Percentiles rank a stretch among this genome's conserved stretches.
Conservation (phyloP, 2,113 vertebrate genomes). For the Gallinago undulata region DNA sequence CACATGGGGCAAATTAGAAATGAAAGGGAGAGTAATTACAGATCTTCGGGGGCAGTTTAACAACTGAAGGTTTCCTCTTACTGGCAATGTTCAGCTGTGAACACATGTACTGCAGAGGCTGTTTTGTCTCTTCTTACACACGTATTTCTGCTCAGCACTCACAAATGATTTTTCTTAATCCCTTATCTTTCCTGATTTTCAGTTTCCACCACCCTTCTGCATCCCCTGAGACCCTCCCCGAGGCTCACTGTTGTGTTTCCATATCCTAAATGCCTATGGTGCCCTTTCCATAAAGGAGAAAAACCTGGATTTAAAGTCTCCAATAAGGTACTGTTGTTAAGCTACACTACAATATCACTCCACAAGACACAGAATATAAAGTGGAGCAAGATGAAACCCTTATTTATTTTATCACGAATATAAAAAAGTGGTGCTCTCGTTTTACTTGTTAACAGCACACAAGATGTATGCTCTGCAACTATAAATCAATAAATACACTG, state of each 20-base stretch:
- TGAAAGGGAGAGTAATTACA: neutral
- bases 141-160: neutral
- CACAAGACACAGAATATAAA: slow-evolving; percentile 23
- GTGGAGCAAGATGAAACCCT: slow-evolving; percentile 53
- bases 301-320: neutral
- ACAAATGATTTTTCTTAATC: neutral
- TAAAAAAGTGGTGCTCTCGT: neutral
- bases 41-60: neutral
- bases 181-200: neutral
- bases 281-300: neutral
- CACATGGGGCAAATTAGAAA: neutral
- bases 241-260: neutral
- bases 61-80: neutral
- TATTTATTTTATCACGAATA: neutral
- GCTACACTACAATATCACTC: neutral
- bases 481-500: neutral
- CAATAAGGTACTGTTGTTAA: neutral
- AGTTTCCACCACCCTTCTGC: neutral
- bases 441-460: neutral
- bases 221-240: neutral
- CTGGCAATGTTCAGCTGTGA: neutral
- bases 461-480: neutral
- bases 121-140: neutral
- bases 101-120: neutral
- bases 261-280: neutral